These are phyloP conservation scores for Drosophila sproati DNA, from an alignment of 1,140 invertebrate genomes.

Conservation along the genomic window DNA sequence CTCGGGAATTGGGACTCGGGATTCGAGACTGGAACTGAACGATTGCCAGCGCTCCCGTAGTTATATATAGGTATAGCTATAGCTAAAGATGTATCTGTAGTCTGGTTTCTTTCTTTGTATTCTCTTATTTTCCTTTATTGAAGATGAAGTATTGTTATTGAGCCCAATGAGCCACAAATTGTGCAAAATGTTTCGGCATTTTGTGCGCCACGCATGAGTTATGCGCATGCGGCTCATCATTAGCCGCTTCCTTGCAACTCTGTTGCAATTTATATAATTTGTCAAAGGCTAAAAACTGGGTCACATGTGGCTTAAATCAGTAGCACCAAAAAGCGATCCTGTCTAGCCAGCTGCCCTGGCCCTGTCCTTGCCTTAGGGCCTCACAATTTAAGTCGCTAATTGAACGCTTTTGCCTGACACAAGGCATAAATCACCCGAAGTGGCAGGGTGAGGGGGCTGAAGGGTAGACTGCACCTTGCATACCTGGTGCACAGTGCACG, in stretches of 20 bases:
- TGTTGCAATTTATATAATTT: conserved; percentile 35
- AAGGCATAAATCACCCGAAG: conserved; percentile 80
- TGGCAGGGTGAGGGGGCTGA: not conserved
- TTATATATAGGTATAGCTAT: not conserved
- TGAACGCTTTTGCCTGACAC: conserved; percentile 84
- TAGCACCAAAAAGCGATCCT: not conserved
- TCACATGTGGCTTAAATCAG: conserved; percentile 28
- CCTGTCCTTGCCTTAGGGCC: conserved; percentile 40
- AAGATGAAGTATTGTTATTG: conserved; percentile 84
- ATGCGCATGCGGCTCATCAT: conserved; percentile 65
- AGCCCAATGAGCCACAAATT: conserved; percentile 83
- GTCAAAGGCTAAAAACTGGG: conserved; percentile 35
- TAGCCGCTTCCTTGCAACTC: conserved; percentile 17
- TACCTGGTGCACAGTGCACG: conserved; percentile 55
- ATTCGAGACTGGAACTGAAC: conserved; percentile 12
- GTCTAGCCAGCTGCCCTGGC: conserved; percentile 32
- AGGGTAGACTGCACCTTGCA: conserved; percentile 68
- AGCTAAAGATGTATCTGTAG: conserved; percentile 11
- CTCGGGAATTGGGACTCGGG: not conserved
- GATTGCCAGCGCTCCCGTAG: conserved; percentile 3
- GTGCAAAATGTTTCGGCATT: conserved; percentile 78
- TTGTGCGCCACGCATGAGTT: conserved; percentile 69
- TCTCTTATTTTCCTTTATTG: conserved; percentile 22
- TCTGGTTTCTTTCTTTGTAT: conserved; percentile 1
- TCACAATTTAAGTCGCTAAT: conserved; percentile 84